Conservation (phyloP, 2,888 invertebrate genomes). For the Plebejus anna region DNA sequence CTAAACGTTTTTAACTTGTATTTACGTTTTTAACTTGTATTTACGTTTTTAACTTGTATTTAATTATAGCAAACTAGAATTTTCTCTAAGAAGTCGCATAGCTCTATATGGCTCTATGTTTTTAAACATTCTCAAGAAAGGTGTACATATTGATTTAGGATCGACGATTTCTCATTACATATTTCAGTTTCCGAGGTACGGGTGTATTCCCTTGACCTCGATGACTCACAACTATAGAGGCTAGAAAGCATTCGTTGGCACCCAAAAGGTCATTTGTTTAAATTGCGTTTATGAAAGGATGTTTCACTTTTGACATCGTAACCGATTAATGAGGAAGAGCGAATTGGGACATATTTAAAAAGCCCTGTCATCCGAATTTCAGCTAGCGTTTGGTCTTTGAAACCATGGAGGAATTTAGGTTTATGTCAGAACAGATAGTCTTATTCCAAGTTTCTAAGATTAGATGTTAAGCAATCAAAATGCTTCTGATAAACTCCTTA, state of each 20-base stretch:
- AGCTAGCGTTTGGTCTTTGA: not conserved
- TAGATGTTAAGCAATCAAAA: too few species aligned
- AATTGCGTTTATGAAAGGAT: slow-evolving; percentile 64
- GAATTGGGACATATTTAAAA: slow-evolving; percentile 51
- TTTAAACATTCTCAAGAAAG: not conserved
- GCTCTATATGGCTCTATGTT: not conserved
- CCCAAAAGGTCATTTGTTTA: slow-evolving; percentile 50
- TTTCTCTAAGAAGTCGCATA: not conserved
- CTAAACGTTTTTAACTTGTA: not conserved
- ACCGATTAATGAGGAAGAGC: slow-evolving; percentile 73
- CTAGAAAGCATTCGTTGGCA: slow-evolving; percentile 41
- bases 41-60: not conserved
- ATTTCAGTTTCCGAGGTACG: slow-evolving; percentile 35
- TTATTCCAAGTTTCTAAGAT: too few species aligned
- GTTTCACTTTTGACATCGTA: slow-evolving; percentile 58
- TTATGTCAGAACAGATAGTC: not conserved
- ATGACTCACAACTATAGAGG: slow-evolving; percentile 42
- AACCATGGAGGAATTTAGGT: not conserved
- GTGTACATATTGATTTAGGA: slow-evolving; percentile 25
- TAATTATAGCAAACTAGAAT: not conserved
- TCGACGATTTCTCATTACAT: slow-evolving; percentile 23
- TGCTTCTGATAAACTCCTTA: not conserved
- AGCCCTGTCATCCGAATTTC: slow-evolving; percentile 27
- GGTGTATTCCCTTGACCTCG: slow-evolving; percentile 42
- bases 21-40: not conserved